Evolutionary conservation across 2,888 invertebrate species (phyloP).

Genomic region (Gastracanthus pulcherrimus): DNA sequence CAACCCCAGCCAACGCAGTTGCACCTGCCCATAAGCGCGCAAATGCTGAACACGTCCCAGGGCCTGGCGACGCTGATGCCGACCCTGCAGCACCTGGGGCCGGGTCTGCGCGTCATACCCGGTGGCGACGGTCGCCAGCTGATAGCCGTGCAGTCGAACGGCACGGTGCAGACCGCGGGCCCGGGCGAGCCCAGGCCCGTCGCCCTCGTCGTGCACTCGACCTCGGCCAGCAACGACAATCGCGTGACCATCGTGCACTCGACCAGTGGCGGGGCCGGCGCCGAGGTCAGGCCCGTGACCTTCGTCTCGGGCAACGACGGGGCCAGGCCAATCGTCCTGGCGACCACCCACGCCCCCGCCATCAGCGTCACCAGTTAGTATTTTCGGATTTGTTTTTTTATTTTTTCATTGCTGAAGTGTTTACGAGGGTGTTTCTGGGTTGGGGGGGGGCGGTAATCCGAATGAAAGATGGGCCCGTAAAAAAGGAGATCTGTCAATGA

Average conservation of each 20-base stretch:
- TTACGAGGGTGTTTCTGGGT: too few relatives aligned
- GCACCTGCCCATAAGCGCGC: constrained; percentile 74
- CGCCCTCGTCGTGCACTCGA: constrained; percentile 75
- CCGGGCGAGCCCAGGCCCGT: too few relatives aligned
- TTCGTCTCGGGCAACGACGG: constrained; percentile 74
- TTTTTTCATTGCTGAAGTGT: too few relatives aligned
- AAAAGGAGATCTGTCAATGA: too few relatives aligned
- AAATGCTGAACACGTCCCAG: constrained; percentile 74
- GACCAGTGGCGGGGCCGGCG: constrained; percentile 73
- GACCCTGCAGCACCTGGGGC: constrained; percentile 74
- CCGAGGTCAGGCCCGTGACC: constrained; percentile 75
- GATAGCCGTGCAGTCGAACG: constrained; percentile 74
- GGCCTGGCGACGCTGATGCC: constrained; percentile 75
- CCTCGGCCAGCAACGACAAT: constrained; percentile 73
- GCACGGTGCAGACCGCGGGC: too few relatives aligned
- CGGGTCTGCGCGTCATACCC: constrained; percentile 73
- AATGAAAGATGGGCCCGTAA: too few relatives aligned
- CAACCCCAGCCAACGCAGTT: constrained; percentile 69
- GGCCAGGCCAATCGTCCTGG: constrained; percentile 72
- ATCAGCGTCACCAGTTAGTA: constrained; percentile 74
- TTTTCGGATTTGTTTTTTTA: neutral
- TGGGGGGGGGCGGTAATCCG: too few relatives aligned
- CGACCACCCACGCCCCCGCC: constrained; percentile 73
- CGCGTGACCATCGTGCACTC: constrained; percentile 76
- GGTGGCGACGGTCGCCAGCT: constrained; percentile 73